phyloP scores from a whole-genome alignment of 2,113 vertebrate species.

The Heteronetta atricapilla region DNA sequence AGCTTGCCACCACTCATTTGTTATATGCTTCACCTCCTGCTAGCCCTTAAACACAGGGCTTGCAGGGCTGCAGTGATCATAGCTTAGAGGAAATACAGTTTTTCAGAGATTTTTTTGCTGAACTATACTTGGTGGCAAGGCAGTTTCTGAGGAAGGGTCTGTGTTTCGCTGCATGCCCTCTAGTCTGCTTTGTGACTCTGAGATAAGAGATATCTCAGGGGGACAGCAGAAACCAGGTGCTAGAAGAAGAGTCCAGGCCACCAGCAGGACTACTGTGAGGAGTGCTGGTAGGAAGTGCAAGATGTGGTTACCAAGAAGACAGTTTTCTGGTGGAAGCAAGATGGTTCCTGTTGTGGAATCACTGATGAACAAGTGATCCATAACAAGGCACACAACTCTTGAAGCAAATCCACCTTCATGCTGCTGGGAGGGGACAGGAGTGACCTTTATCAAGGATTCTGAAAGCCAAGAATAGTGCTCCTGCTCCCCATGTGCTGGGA shows the following conservation, averaged over 20 bases:
- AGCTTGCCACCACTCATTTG: not conserved
- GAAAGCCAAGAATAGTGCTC: not conserved
- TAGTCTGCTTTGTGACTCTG: not conserved
- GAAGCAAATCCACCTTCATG: not conserved
- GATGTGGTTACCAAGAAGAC: not conserved
- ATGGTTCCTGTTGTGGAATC: not conserved
- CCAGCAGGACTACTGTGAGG: not conserved
- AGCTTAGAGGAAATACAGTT: rapidly evolving
- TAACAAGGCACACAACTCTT: not conserved
- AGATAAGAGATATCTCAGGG: not conserved
- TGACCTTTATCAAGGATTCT: not conserved
- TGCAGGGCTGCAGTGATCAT: not conserved
- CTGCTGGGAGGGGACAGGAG: not conserved
- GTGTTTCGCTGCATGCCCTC: not conserved
- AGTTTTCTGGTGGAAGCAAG: not conserved
- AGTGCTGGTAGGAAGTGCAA: not conserved
- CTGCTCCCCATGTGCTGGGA: not conserved
- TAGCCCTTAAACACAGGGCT: not conserved
- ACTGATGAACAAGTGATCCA: not conserved
- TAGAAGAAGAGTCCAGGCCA: not conserved
- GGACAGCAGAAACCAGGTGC: not conserved
- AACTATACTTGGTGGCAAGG: not conserved
- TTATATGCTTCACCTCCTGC: not conserved
- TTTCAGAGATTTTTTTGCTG: not conserved
- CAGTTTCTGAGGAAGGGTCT: not conserved